These are phyloP conservation scores for Psittacara wagleri DNA, from an alignment of 2,113 vertebrate species.

Conservation along the genomic window DNA sequence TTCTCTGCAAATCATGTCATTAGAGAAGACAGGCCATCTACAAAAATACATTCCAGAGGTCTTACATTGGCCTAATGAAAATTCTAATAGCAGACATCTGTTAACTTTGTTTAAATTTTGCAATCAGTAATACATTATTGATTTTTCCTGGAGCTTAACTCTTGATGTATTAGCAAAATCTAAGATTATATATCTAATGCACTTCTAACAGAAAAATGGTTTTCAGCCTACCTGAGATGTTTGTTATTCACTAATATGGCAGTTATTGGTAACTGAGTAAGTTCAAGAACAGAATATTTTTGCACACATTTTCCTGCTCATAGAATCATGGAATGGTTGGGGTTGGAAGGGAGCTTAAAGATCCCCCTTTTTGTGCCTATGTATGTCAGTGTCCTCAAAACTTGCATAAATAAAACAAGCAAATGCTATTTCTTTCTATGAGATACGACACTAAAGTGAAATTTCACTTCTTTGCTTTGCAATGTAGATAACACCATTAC, in stretches of 20 bases:
- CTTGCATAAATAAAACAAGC: background rate
- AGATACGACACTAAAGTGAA: background rate
- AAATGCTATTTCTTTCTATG: background rate
- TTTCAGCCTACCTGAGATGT: background rate
- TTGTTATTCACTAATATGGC: background rate
- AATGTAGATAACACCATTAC: background rate
- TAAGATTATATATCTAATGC: background rate
- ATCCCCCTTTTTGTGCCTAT: background rate
- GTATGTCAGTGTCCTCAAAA: background rate
- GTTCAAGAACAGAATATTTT: background rate
- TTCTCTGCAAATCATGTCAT: background rate
- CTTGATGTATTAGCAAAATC: conserved; percentile 4
- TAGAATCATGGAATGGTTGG: background rate
- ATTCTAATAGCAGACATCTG: background rate
- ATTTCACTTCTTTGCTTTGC: background rate
- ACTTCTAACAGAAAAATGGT: background rate
- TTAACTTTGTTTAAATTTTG: background rate
- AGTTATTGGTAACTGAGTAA: background rate
- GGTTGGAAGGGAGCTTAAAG: background rate
- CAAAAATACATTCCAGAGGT: background rate
- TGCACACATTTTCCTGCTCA: background rate
- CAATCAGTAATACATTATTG: background rate
- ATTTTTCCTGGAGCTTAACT: conserved; percentile 25
- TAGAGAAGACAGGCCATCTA: background rate
- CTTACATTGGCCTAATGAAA: background rate